Evolutionary conservation across 2,113 vertebrate genomes (phyloP).

Genomic region (Montifringilla adamsi): DNA sequence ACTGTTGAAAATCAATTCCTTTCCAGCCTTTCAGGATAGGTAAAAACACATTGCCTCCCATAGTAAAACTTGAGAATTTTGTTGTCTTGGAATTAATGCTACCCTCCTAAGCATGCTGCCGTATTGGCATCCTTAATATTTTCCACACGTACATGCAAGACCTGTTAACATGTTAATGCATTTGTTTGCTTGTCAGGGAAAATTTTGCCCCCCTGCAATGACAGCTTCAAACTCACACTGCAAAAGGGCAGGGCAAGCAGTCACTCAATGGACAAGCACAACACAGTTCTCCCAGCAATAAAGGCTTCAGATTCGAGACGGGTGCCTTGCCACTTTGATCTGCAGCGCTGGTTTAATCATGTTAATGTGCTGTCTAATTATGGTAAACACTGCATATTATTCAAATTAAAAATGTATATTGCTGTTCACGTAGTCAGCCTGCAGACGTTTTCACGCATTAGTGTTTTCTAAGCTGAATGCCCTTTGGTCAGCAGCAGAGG

Average conservation of each 20-base stretch:
- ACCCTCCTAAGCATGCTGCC: background rate
- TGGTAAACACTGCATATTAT: constrained; percentile 66
- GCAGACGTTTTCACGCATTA: constrained; percentile 7
- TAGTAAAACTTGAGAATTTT: background rate
- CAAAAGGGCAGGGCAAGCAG: constrained; percentile 42
- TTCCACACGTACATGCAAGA: background rate
- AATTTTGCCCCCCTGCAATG: constrained; percentile 34
- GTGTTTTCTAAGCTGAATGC: constrained; percentile 35
- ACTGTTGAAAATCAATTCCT: background rate
- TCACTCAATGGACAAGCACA: background rate
- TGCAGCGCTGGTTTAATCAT: background rate
- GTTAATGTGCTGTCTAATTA: constrained; percentile 68
- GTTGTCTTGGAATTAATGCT: background rate
- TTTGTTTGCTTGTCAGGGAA: constrained; percentile 53
- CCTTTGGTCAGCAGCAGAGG: constrained; percentile 7
- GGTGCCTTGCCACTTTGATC: constrained; percentile 39
- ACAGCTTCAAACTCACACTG: constrained; percentile 23
- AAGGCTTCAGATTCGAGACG: background rate
- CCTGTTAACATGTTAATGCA: constrained; percentile 52
- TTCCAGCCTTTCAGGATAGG: background rate
- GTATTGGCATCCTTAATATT: background rate
- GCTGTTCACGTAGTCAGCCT: constrained; percentile 8
- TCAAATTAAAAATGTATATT: constrained; percentile 64
- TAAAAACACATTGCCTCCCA: accelerated
- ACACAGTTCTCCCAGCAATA: background rate